These are phyloP conservation scores for Mormyrus hasselquistii DNA, from an alignment of 2,797 vertebrate species.

Conservation along the genomic window DNA sequence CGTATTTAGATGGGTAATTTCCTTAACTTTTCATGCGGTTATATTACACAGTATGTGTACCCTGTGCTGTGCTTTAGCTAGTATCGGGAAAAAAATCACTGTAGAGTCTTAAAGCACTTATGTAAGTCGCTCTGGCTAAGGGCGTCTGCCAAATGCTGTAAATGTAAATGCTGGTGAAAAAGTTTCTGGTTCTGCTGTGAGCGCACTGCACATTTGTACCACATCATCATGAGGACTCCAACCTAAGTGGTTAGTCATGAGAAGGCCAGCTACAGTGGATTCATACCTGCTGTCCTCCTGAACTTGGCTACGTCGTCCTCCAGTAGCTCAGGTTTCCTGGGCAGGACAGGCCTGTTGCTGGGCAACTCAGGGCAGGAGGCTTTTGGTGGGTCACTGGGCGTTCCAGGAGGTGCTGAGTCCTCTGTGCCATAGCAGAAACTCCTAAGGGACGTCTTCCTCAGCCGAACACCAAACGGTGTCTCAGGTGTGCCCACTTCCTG, in stretches of 20 bases:
- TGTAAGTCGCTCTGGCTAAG: too few relatives aligned
- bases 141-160: too few relatives aligned
- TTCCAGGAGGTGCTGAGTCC: conserved; percentile 42
- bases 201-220: not conserved
- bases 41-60: not conserved
- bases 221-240: not conserved
- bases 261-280: not conserved
- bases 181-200: not conserved
- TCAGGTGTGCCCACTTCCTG: conserved; percentile 45
- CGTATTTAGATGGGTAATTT: not conserved
- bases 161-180: too few relatives aligned
- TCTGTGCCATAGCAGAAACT: conserved; percentile 58
- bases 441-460: conserved; percentile 68
- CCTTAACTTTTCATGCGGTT: not conserved
- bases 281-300: conserved; percentile 43
- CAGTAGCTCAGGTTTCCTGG: conserved; percentile 46
- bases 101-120: too few relatives aligned
- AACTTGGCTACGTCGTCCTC: conserved; percentile 51
- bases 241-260: not conserved
- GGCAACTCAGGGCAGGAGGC: not conserved
- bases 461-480: conserved; percentile 71
- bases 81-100: too few relatives aligned
- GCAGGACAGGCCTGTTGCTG: conserved; percentile 42
- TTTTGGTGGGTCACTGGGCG: conserved; percentile 32
- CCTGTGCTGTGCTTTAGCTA: not conserved